Base-by-base conservation (phyloP, 2,797 vertebrate species). In the Caiman crocodilus region DNA sequence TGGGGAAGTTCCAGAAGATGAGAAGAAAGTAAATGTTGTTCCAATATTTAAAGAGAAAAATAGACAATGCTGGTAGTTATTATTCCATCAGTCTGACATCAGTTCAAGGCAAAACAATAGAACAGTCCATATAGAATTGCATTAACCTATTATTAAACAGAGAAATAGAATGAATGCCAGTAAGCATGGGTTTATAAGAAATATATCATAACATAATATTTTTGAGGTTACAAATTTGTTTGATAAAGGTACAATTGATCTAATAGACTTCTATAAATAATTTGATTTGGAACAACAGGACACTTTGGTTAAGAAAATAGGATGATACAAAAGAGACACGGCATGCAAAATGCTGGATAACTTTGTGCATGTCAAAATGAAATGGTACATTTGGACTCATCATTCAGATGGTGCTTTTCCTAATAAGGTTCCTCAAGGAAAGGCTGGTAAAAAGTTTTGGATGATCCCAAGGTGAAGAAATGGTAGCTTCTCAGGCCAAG, bases 131-230 rank as follows among this genome's bases (percentile, higher is more conserved):
- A 88, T 20, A 82, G 89, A 26, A 87, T 88, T 93, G 2, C 58
- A 94, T 95, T 96, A 95, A 93, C 95, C 91, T 91, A 90, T 92
- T 94, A 96, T 96, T 95, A 96, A 93, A 1, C 0, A 69, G 18
- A 60, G 85, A 84, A 96, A 93, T 78, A 85, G 95, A 96, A 96
- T 94, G 95, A 95, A 95, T 92, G 90, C 76, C 88, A 92, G 90
- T 93, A 94, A 96, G 23, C 9, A 0, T 12, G 73, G 87, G 91
- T 83, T 95, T 84, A 95, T 87, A 83, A 91, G 93, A 89, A 94
- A 82, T 28, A 89, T 90, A 92, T 82, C 90, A 83, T 92, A 91
- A 95, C 94, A 95, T 93, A 96, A 95, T 76, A 79, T 15, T 78
- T 91, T 92, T 76, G 88, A 92, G 87, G 76, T 91, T 84, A 78